Conservation (phyloP, 2,888 invertebrate species). For the Ischnus inquisitorius region DNA sequence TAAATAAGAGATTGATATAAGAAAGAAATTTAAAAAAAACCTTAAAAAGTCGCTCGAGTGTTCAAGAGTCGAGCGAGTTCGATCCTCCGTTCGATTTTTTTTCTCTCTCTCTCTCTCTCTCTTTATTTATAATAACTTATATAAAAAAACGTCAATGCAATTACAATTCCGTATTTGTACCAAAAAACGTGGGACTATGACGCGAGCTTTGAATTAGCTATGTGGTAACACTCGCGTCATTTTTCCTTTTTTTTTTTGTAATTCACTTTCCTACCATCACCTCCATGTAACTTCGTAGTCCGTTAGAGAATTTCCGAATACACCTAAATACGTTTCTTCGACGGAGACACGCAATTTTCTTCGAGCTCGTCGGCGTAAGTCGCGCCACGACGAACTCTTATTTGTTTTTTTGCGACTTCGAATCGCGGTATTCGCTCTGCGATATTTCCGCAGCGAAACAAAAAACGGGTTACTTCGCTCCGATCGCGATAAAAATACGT, state of each 20-base stretch:
- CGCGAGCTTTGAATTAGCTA: constrained; percentile 57
- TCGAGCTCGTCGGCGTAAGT: not conserved
- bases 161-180: constrained; percentile 81
- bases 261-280: constrained; percentile 24
- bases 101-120: no score
- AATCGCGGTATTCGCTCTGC: not conserved
- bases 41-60: not conserved
- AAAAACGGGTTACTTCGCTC: not conserved
- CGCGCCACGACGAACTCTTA: no score
- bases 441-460: not conserved
- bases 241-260: constrained; percentile 30
- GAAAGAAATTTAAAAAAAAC: not conserved
- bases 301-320: not conserved
- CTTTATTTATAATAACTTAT: constrained; percentile 83
- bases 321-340: not conserved
- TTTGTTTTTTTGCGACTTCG: not conserved
- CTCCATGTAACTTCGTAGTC: constrained; percentile 5
- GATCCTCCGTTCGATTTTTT: constrained; percentile 33
- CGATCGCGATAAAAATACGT: not conserved
- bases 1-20: not conserved
- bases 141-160: constrained; percentile 79
- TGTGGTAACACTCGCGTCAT: constrained; percentile 51
- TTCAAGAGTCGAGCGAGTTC: not conserved
- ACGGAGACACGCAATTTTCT: not conserved
- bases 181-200: constrained; percentile 67